Base-by-base conservation (phyloP, 2,797 vertebrate species). In the Bryconaethiops microstoma region DNA sequence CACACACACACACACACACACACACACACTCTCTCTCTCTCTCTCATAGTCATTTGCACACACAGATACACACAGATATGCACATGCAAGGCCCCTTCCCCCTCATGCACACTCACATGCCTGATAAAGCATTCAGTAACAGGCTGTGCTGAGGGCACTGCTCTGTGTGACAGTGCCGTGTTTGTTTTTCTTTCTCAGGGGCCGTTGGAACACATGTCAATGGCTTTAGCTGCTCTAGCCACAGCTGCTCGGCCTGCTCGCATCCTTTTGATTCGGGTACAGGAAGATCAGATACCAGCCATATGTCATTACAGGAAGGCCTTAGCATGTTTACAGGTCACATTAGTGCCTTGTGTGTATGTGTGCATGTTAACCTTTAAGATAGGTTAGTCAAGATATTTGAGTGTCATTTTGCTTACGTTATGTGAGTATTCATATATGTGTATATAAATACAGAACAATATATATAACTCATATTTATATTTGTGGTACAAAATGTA, bases 171-270 rank as follows among this genome's bases (percentile, higher is more conserved):
- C 80, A 78, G 74, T 80, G 67, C 76, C 2, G 25, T 83, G 77
- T 86, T 84, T 80, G 77, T 84, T 82, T 84, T 83, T 74, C 69
- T 84, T 82, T 84, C 80, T 80, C 82, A 40, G 65, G 68, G 76
- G 73, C 76, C 76, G 4, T 39, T 67, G 80, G 70, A 80, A 80
- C 77, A 78, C 82, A 82, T 81, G 76, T 82, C 77, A 82, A 19
- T 80, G 82, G 74, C 80, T 86, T 82, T 82, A 78, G 63, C 77
- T 78, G 76, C 80, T 77, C 69, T 74, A 65, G 63, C 64, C 77
- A 68, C 79, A 86, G 79, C 84, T 86, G 84, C 75, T 79, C 13
- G 63, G 75, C 57, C 59, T 48, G 35, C 65, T 77, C 13, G 42
- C 54, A 45, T 64, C 69, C 55, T 74, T 74, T 70, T 79, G 17